A percentile compares a stretch with the other conserved stretches of the same genome.
Evolutionary conservation across 2,888 invertebrate species (phyloP).

Genomic region (Hoplodrina ambigua): DNA sequence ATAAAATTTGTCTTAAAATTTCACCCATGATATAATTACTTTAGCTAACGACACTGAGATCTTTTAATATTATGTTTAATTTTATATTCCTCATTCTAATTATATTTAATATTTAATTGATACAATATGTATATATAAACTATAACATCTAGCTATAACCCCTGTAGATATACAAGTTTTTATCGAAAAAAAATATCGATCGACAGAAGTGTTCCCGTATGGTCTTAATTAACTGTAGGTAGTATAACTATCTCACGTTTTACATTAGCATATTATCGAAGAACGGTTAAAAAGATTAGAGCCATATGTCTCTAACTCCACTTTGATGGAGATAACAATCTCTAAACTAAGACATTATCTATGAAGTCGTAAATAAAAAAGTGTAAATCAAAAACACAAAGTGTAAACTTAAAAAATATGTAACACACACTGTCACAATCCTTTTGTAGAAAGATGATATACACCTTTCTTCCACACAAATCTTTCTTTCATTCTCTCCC

Average conservation of each 20-base stretch:
- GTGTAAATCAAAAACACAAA: slow-evolving; percentile 45
- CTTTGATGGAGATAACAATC: slow-evolving; percentile 35
- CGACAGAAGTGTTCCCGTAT: not conserved
- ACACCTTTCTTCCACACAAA: slow-evolving; percentile 46
- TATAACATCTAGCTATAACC: no score
- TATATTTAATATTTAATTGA: no score
- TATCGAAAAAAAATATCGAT: not conserved
- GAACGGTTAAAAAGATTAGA: slow-evolving; percentile 29
- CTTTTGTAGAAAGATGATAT: slow-evolving; percentile 52
- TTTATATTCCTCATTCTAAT: no score
- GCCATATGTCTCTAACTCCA: slow-evolving; percentile 17
- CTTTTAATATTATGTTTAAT: no score
- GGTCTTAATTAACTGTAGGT: not conserved
- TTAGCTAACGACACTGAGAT: no score
- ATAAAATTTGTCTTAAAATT: no score
- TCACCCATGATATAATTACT: no score
- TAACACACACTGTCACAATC: slow-evolving; percentile 39
- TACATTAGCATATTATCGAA: not conserved
- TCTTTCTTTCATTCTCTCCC: slow-evolving; percentile 32
- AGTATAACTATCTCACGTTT: slow-evolving; percentile 11
- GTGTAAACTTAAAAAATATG: slow-evolving; percentile 29
- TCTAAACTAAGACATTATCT: slow-evolving; percentile 19
- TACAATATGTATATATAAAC: no score
- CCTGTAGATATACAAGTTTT: not conserved
- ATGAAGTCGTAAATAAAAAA: slow-evolving; percentile 29